Conservation (phyloP, 2,797 vertebrate genomes). For the Neomorphus geoffroyi region DNA sequence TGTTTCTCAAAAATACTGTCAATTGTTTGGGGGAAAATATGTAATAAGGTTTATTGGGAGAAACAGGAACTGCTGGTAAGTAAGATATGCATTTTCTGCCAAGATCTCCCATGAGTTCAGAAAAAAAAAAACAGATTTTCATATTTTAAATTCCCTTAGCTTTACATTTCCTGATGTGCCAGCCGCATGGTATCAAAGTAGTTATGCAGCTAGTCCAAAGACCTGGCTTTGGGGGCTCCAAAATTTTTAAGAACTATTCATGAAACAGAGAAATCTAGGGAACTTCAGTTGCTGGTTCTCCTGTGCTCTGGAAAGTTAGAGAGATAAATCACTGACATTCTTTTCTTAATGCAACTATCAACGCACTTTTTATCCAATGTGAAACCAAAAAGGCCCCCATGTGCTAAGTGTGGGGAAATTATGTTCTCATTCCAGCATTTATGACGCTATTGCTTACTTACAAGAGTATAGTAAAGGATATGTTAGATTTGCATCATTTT, state of each 20-base stretch:
- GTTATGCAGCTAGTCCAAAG: background rate
- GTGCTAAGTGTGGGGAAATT: background rate
- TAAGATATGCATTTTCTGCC: background rate
- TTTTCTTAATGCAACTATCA: background rate
- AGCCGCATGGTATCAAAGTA: background rate
- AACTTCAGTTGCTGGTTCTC: background rate
- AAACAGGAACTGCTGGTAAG: background rate
- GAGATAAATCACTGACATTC: background rate
- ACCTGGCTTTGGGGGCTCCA: background rate
- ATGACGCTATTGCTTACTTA: background rate
- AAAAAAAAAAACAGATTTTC: background rate
- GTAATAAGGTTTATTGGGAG: background rate
- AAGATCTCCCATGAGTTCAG: background rate
- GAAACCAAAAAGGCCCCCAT: background rate
- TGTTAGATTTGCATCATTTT: background rate
- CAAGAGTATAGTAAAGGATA: background rate
- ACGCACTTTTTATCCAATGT: background rate
- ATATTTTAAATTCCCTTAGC: background rate
- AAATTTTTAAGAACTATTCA: background rate
- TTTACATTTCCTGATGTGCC: background rate
- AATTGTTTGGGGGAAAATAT: background rate
- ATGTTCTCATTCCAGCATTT: background rate
- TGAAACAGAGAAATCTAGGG: background rate
- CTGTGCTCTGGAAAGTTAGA: background rate
- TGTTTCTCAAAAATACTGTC: background rate